Evolutionary conservation across 2,888 invertebrate genomes (phyloP), one percentile per base, ranked within the genome.

Genomic region (Thera obeliscata): DNA sequence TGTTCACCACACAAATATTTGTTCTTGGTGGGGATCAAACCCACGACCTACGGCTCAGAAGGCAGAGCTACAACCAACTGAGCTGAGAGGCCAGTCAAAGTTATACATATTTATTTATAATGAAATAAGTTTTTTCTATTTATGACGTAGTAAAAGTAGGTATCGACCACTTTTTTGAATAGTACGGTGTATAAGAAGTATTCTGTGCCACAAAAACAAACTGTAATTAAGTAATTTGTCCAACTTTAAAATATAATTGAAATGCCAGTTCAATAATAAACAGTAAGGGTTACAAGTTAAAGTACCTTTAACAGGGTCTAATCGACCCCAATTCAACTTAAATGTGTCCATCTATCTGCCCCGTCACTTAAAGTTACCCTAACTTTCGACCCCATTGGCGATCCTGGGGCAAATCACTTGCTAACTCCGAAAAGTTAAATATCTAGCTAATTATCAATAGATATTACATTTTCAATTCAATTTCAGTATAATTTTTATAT

Each of bases 261-360:
- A 50, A 50, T 33, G 22, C 22, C 7, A 1, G 50, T 50, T 50
- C 22, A 50, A 50, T 52, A 2, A 52, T 22, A 8, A 33, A 9
- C 9, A 33, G 7, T 33, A 33, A 52, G 33, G 33, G 52, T 52
- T 52, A 52, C 33, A 52, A 52, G 33, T 52, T 52, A 7, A 52
- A 52, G 33, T 52, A 9, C 52, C 33, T 22, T 50, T 52, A 8
- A 22, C 52, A 33, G 33, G 52, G 33, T 52, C 52, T 33, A 52
- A 33, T 52, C 52, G 52, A 33, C 52, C 52, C 33, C 52, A 9
- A 52, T 52, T 50, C 33, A 46, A 57, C 43, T 46, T 9, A 22
- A 43, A 43, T 36, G 54, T 7, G 43, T 35, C 9, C 46, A 61
- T 61, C 61, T 43, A 55, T 55, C 54, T n/a, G 55, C 55, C 43